phyloP scores from a whole-genome alignment of 2,113 vertebrate genomes.

The Nothobranchius kuhntae region DNA sequence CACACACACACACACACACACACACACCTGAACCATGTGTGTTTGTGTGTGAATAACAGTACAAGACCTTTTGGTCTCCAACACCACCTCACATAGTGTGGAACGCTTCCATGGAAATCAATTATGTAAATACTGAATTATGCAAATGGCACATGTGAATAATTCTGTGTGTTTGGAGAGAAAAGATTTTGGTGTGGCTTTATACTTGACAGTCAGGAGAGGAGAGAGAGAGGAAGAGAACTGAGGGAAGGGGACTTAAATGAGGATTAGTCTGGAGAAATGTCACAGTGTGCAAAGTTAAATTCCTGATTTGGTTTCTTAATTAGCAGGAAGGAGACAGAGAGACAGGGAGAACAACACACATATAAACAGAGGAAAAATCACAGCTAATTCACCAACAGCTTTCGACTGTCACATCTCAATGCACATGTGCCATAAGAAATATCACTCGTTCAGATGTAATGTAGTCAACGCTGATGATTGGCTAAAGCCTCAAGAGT shows the following conservation, averaged over 20 bases:
- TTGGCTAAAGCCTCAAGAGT: not conserved
- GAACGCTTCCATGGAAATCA: conserved; percentile 72
- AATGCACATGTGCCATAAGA: conserved; percentile 31
- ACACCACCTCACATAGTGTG: conserved; percentile 53
- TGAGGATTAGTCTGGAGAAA: conserved; percentile 55
- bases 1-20: no score
- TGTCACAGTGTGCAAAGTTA: conserved; percentile 55
- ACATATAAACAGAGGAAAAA: conserved; percentile 31
- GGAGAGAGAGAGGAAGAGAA: conserved; percentile 23
- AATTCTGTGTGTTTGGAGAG: conserved; percentile 66
- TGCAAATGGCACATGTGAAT: conserved; percentile 72
- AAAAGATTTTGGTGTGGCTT: conserved; percentile 52
- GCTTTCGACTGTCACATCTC: conserved; percentile 29
- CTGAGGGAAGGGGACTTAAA: conserved; percentile 32
- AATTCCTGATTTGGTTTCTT: conserved; percentile 62
- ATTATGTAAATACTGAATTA: conserved; percentile 77
- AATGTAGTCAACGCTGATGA: conserved; percentile 6
- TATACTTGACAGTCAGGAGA: conserved; percentile 34
- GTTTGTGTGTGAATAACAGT: conserved; percentile 17
- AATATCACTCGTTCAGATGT: conserved; percentile 20
- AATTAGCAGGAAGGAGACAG: conserved; percentile 41
- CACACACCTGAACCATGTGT: not conserved
- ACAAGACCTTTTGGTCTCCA: conserved; percentile 62
- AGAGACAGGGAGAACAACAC: conserved; percentile 22
- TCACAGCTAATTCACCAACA: conserved; percentile 40